These are phyloP conservation scores for Acanthopagrus latus DNA, from an alignment of 2,797 vertebrate genomes.

Conservation along the genomic window DNA sequence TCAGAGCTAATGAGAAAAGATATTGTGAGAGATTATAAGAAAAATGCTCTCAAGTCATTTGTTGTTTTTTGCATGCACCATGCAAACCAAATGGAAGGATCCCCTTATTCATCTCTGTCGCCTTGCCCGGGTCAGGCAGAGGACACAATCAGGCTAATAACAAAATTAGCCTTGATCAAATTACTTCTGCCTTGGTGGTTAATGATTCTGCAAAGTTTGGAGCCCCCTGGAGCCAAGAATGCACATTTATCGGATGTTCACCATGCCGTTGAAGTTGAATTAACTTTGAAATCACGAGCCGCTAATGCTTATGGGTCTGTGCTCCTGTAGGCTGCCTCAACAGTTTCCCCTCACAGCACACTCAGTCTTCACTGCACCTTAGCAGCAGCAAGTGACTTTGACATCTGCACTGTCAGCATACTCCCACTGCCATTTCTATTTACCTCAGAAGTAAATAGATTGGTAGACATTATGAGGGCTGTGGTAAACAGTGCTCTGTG, in stretches of 20 bases:
- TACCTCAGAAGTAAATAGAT: constrained; percentile 28
- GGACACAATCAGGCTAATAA: constrained; percentile 80
- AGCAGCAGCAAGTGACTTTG: constrained; percentile 59
- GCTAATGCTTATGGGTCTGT: constrained; percentile 54
- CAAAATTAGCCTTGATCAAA: constrained; percentile 79
- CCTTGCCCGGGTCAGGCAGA: constrained; percentile 67
- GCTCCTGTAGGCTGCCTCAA: constrained; percentile 56
- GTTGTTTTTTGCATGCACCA: constrained; percentile 29
- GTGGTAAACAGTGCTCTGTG: constrained; percentile 48
- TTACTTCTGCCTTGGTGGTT: constrained; percentile 78
- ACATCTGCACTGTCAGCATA: constrained; percentile 67
- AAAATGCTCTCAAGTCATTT: constrained; percentile 36
- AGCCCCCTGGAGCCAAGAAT: constrained; percentile 67
- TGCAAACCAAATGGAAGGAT: constrained; percentile 28
- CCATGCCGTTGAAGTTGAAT: constrained; percentile 65
- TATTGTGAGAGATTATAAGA: not conserved
- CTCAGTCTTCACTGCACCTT: constrained; percentile 47
- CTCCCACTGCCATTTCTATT: constrained; percentile 47
- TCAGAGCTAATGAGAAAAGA: constrained; percentile 37
- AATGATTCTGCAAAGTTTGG: constrained; percentile 76
- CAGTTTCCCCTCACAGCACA: constrained; percentile 44
- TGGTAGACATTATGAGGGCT: constrained; percentile 33
- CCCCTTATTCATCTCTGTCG: constrained; percentile 61
- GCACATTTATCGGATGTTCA: constrained; percentile 68
- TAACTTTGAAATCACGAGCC: constrained; percentile 66